Evolutionary conservation across 2,113 vertebrate species (phyloP).

Genomic region (Notechis scutatus): DNA sequence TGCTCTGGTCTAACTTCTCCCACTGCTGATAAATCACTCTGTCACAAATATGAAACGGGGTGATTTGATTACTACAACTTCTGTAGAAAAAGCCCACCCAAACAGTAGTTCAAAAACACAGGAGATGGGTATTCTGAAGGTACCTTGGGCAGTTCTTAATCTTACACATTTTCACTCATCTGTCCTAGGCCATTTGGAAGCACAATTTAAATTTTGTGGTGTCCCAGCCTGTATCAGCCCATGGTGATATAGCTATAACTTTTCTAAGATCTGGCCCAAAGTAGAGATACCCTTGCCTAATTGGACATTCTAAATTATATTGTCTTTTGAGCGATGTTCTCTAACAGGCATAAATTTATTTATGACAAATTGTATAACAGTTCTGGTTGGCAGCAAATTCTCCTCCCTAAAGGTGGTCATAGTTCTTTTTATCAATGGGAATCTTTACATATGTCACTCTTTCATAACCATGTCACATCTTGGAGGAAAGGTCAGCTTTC

Average conservation of each 20-base stretch:
- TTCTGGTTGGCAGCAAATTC: not conserved
- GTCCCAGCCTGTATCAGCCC: not conserved
- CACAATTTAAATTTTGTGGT: not conserved
- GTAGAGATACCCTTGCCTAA: not conserved
- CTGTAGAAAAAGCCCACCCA: not conserved
- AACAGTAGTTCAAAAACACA: not conserved
- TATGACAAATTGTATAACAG: not conserved
- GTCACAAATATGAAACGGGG: not conserved
- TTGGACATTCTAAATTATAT: not conserved
- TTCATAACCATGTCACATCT: not conserved
- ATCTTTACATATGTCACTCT: not conserved
- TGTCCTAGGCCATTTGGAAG: not conserved
- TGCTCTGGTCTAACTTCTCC: not conserved
- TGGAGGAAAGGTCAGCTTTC: conserved; percentile 1
- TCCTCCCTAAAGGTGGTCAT: not conserved
- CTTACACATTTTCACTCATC: not conserved
- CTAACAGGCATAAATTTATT: not conserved
- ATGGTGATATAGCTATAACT: not conserved
- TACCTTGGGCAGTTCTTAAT: not conserved
- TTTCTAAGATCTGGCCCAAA: not conserved
- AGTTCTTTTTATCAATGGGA: not conserved
- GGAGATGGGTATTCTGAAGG: not conserved
- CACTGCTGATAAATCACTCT: not conserved
- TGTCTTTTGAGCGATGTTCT: not conserved
- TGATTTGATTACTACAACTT: not conserved